Base-by-base conservation (phyloP, 2,113 vertebrate species). In the Salvelinus namaycush region DNA sequence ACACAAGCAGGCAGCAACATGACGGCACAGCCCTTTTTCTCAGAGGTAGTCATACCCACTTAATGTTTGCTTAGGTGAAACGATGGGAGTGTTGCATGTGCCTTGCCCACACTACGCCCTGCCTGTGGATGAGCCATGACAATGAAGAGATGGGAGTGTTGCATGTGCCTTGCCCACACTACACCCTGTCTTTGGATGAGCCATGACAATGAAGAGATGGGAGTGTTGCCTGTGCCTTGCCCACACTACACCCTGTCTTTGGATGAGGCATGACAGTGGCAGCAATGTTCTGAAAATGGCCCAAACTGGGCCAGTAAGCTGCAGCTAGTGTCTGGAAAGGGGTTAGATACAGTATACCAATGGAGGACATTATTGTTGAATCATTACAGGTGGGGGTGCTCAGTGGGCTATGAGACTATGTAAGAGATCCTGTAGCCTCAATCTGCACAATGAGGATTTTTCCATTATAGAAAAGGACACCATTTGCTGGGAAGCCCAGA, bases 11-110 rank as follows among this genome's bases (percentile, higher is more conserved):
- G 78, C 79, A 77, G 69, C 70, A 66, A 75, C 72, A 73, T 74
- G 69, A 88, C 75, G 76, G 68, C n/a, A 34, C n/a, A 27, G 26
- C 24, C 5, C 51, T 72, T 81, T 76, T 82, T 44, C 18, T 76
- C 64, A 39, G 9, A 22, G 49, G 69, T 74, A 34, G 66, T 13
- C 79, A 69, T 68, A 70, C 70, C 68, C 18, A 75, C 20, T 83
- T 69, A 65, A 62, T 7, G 14, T 24, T 13, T 27, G 26, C 13
- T 67, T 29, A 67, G 3, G 26, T 29, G 22, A 67, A 14, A 11
- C 3, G 24, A 49, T 49, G 44, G 44, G 68, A 34, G 67, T 39
- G 29, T 54, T 54, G 3, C 51, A 5, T 54, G 12, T 18, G 51
- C 51, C 14, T 54, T 54, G 51, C 51, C 51, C 51, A 54, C 51